Base-by-base conservation (phyloP, 2,888 invertebrate genomes). In the Thelaira solivaga region DNA sequence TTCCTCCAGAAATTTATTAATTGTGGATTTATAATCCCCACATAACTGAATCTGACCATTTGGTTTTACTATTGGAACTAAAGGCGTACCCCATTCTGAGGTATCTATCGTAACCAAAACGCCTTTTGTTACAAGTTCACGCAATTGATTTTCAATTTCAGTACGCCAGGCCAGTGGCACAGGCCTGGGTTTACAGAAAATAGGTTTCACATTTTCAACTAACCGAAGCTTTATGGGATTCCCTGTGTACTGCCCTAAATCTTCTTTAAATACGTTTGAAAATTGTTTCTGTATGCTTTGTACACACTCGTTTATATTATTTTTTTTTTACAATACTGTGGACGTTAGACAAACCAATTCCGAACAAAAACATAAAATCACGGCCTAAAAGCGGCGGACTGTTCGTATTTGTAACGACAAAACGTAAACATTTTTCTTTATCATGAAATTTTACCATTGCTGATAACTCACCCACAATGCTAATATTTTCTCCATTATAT, bases 61-160 rank as follows among this genome's bases (percentile, higher is more conserved):
- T n/a, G n/a, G n/a, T 34, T 64, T 62, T 62, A 72, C 13, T 13
- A 71, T 36, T 4, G 49, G 61, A 13, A 71, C 41, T 10, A 31
- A 31, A 31, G 31, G 31, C 10, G 31, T 31, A 2, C 64, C 61
- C n/a, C 29, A n/a, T n/a, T n/a, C n/a, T n/a, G n/a, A n/a, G n/a
- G n/a, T n/a, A n/a, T n/a, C n/a, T n/a, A n/a, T n/a, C n/a, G n/a
- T n/a, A n/a, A n/a, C n/a, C n/a, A n/a, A n/a, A n/a, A n/a, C n/a
- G n/a, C n/a, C n/a, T n/a, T n/a, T n/a, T n/a, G n/a, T n/a, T n/a
- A n/a, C n/a, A n/a, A n/a, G n/a, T n/a, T n/a, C n/a, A n/a, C n/a
- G 26, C 22, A 73, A 67, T n/a, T 73, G 47, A 22, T 29, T 64
- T 78, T 78, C 69, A 39, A 61, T 49, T 62, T 68, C 57, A 13